Evolutionary conservation across 2,888 invertebrate species (phyloP), one percentile per base, ranked within the genome.

Genomic region (Cremastobaeus sp.): DNA sequence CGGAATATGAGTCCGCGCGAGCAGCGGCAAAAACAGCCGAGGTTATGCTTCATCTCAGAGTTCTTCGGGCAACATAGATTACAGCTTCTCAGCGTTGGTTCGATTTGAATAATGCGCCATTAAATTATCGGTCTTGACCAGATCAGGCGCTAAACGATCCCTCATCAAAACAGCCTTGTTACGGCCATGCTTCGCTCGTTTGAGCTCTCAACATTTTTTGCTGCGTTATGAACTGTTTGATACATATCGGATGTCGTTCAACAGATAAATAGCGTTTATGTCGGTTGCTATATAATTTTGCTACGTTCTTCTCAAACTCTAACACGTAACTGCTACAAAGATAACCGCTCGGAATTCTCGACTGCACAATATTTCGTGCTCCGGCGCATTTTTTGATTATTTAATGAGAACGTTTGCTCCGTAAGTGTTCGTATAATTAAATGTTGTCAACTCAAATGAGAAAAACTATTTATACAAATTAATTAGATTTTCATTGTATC

Each of bases 91-190:
- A 79, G 78, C 78, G 80, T 82, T 83, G 80, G 81, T 80, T 80
- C 79, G 79, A 81, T 81, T 78, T 81, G 81, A 83, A 83, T 82
- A 82, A 83, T 81, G 81, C 77, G 78, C 77, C 78, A 79, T 81
- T 80, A 82, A 83, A 84, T 83, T 82, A 83, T 81, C 77, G 78
- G 79, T 76, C 74, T 75, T 47, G 77, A 64, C 76, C 76, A 71
- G 69, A 74, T 76, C 78, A 60, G 76, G 76, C 80, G 79, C 79
- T 79, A 81, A 83, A 82, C 81, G 81, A 78, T 78, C 74, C 65
- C 69, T 76, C 75, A 62, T 66, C 77, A 73, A 74, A 62, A 25
- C 39, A 21, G 60, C 39, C 50, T 50, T 65, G 43, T 64, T 71
- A 62, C 47, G 20, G 35, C 37, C 47, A 37, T 54, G 43, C 12